A percentile compares a stretch with the other conserved stretches of the same genome.
phyloP scores from a whole-genome alignment of 2,797 vertebrate genomes.

The Spheniscus humboldti region DNA sequence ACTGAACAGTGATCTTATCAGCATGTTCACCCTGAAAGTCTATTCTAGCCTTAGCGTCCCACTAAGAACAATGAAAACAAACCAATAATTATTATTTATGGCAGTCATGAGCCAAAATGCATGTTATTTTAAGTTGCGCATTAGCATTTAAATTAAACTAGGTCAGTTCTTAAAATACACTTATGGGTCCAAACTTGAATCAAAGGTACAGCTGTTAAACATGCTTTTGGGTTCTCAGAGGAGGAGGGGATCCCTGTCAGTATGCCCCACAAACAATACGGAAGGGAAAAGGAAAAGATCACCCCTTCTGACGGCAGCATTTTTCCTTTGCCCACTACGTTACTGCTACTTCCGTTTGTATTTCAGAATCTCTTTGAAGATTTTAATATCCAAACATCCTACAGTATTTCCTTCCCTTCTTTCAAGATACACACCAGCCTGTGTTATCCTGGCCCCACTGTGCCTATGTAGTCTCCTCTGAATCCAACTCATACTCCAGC shows the following conservation, averaged over 20 bases:
- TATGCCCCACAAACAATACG: not conserved
- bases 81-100: not conserved
- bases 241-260: not conserved
- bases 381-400: not conserved
- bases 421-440: not conserved
- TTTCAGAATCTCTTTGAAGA: not conserved
- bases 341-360: not conserved
- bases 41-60: not conserved
- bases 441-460: not conserved
- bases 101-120: not conserved
- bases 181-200: not conserved
- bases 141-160: constrained; percentile 17
- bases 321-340: not conserved
- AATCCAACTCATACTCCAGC: not conserved
- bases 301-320: accelerated
- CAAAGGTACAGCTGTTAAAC: not conserved
- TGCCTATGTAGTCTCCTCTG: not conserved
- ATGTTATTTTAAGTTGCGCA: not conserved
- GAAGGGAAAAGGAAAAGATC: not conserved
- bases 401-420: not conserved
- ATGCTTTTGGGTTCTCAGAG: not conserved
- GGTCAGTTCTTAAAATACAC: not conserved
- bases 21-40: not conserved
- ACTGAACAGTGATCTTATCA: not conserved
- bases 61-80: not conserved